Conservation (phyloP, 1,140 invertebrate species). For the Scaptodrosophila lebanonensis region DNA sequence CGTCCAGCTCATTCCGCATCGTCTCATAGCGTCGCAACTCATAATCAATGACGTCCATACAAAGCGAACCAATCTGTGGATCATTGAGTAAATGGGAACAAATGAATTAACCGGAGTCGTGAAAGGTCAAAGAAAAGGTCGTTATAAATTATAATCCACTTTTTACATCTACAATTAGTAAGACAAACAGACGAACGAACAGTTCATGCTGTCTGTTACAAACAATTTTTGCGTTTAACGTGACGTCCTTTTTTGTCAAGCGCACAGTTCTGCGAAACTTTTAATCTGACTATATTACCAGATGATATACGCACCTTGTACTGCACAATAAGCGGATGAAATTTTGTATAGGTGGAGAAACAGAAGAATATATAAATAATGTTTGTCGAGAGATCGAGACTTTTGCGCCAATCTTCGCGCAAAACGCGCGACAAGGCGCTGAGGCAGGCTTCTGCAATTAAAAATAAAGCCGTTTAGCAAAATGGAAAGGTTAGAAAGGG, state of each 20-base stretch:
- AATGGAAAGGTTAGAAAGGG: no score
- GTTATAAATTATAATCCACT: no score
- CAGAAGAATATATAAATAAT: slow-evolving; percentile 98
- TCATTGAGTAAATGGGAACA: slow-evolving; percentile 47
- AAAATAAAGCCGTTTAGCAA: neutral
- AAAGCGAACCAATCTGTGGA: slow-evolving; percentile 93
- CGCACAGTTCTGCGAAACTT: no score
- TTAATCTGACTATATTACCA: neutral
- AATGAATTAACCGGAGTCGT: no score
- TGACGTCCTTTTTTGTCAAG: no score
- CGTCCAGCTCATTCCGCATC: slow-evolving; percentile 94
- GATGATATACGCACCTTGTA: slow-evolving; percentile 83
- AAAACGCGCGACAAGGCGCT: slow-evolving; percentile 96
- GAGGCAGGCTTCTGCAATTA: slow-evolving; percentile 89
- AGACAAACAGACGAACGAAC: no score
- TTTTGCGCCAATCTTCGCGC: slow-evolving; percentile 97
- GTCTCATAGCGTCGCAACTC: slow-evolving; percentile 95
- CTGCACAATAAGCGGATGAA: slow-evolving; percentile 94
- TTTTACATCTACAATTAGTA: no score
- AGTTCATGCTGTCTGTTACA: no score
- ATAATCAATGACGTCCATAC: slow-evolving; percentile 97
- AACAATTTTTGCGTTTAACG: no score
- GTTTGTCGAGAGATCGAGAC: slow-evolving; percentile 96
- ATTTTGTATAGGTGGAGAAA: slow-evolving; percentile 97
- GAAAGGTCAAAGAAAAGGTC: no score